Evolutionary conservation across 2,797 vertebrate species (phyloP).

Genomic region (Platalea minor): DNA sequence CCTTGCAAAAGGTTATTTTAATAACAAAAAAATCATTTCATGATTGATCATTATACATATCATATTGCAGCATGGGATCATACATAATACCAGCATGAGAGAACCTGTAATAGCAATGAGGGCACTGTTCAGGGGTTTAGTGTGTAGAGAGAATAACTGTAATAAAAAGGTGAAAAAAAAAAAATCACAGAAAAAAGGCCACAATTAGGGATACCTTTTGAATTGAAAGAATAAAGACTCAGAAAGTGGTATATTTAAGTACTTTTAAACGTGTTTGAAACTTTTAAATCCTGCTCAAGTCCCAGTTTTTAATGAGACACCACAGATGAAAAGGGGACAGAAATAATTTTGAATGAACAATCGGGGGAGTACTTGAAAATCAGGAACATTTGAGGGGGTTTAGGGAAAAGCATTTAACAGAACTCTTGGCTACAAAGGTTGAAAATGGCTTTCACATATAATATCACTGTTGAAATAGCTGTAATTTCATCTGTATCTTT

Average conservation of each 20-base stretch:
- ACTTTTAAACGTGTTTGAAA: slow-evolving; percentile 60
- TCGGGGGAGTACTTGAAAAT: slow-evolving; percentile 58
- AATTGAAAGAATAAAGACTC: slow-evolving; percentile 62
- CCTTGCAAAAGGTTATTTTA: slow-evolving; percentile 43
- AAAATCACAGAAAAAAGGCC: background rate
- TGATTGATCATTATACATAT: slow-evolving; percentile 48
- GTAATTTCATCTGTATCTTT: slow-evolving; percentile 8
- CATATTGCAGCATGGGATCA: background rate
- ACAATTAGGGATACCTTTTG: slow-evolving; percentile 61
- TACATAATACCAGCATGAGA: slow-evolving; percentile 24
- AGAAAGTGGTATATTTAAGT: slow-evolving; percentile 56
- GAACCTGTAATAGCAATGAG: background rate
- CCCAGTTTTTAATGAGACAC: slow-evolving; percentile 70
- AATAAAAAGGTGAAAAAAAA: slow-evolving; percentile 29
- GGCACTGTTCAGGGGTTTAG: slow-evolving; percentile 24
- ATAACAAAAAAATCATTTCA: slow-evolving; percentile 43
- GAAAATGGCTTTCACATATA: slow-evolving; percentile 24
- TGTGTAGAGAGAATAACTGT: background rate
- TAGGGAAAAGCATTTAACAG: slow-evolving; percentile 29
- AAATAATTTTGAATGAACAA: slow-evolving; percentile 66
- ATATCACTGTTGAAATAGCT: background rate
- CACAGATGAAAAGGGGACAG: slow-evolving; percentile 48
- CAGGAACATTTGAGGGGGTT: slow-evolving; percentile 23
- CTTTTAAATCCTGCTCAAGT: slow-evolving; percentile 42
- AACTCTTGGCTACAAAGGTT: slow-evolving; percentile 22